These are phyloP conservation scores for Sus cebifrons DNA, from an alignment of 2,797 vertebrate species.

Conservation along the genomic window DNA sequence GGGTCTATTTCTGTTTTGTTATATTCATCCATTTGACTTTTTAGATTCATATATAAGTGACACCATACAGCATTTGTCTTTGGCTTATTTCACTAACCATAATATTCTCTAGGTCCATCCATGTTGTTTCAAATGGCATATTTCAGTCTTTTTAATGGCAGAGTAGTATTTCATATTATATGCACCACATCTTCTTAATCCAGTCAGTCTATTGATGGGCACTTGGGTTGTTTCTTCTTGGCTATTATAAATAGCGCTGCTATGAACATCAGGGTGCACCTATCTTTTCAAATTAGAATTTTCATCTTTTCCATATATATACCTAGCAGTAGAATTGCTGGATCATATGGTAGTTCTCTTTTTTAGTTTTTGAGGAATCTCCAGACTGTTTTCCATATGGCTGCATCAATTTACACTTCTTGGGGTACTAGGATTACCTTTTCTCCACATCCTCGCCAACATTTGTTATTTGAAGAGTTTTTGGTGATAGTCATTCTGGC, in stretches of 20 bases:
- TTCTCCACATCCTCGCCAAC: neutral
- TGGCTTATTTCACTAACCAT: neutral
- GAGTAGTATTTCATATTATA: neutral
- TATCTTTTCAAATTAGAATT: neutral
- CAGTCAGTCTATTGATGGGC: neutral
- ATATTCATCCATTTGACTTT: neutral
- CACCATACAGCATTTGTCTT: neutral
- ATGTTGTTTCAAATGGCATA: neutral
- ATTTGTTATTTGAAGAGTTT: neutral
- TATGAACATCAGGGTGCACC: neutral
- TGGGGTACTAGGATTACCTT: neutral
- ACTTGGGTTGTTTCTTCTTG: neutral
- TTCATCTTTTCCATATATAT: neutral
- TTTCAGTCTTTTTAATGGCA: neutral
- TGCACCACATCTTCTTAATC: neutral
- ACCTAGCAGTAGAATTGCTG: neutral
- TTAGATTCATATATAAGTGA: neutral
- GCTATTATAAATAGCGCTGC: neutral
- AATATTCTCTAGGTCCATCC: neutral
- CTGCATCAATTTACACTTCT: neutral
- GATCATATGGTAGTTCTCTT: neutral
- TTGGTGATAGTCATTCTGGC: neutral
- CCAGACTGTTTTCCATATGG: neutral
- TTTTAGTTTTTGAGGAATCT: neutral
- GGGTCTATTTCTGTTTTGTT: neutral